Evolutionary conservation across 2,888 invertebrate species (phyloP).

Genomic region (Drosophila gaucha): DNA sequence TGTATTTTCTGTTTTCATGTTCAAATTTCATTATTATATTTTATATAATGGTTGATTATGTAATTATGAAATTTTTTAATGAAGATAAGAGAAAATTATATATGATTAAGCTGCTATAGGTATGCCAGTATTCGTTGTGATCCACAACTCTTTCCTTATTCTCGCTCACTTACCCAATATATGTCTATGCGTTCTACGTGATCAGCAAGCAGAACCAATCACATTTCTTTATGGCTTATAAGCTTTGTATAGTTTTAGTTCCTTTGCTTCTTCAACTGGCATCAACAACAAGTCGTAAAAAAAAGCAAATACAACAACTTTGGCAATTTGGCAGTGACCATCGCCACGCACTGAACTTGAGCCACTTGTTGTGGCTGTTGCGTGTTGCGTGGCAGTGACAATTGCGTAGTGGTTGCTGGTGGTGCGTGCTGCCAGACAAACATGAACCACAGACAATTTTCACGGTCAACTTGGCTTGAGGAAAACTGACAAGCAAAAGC

Average conservation of each 20-base stretch:
- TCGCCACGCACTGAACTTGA: slow-evolving; percentile 71
- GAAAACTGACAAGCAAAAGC: slow-evolving; percentile 51
- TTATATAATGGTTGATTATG: no score
- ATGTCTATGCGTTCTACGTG: slow-evolving; percentile 22
- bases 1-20: no score
- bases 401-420: slow-evolving; percentile 45
- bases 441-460: slow-evolving; percentile 42
- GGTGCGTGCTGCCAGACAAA: slow-evolving; percentile 45
- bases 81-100: no score
- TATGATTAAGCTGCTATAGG: no score
- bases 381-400: slow-evolving; percentile 50
- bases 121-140: no score
- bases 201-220: slow-evolving; percentile 11
- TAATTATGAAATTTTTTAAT: no score
- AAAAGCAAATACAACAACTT: neutral
- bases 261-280: neutral
- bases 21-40: no score
- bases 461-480: slow-evolving; percentile 63
- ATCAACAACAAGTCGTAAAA: slow-evolving; percentile 6
- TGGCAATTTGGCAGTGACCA: slow-evolving; percentile 42
- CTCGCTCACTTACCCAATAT: neutral
- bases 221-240: slow-evolving; percentile 6
- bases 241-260: neutral
- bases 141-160: no score
- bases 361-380: slow-evolving; percentile 34